Base-by-base conservation (phyloP, 35 echinoderm and acorn worm species). In the Ophiothrix spiculata region DNA sequence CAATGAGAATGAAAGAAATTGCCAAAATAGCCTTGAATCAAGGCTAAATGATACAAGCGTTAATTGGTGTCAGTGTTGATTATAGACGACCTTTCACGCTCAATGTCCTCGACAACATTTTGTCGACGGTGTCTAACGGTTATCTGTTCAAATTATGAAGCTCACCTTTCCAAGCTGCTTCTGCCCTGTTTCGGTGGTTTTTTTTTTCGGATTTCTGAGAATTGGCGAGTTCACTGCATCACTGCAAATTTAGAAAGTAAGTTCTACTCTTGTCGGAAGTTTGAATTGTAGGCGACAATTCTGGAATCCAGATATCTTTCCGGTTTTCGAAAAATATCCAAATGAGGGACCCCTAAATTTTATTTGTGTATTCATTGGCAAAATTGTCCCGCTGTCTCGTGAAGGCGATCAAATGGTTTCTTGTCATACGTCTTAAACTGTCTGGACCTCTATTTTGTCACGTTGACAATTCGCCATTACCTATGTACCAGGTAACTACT, bases 1-100 rank as follows among this genome's bases (percentile, higher is more conserved):
- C n/a, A n/a, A n/a, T n/a, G n/a, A n/a, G n/a, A n/a, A n/a, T n/a
- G n/a, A n/a, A n/a, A n/a, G n/a, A n/a, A n/a, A n/a, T n/a, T n/a
- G n/a, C n/a, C n/a, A n/a, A n/a, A n/a, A n/a, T n/a, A n/a, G n/a
- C n/a, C n/a, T n/a, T n/a, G n/a, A n/a, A n/a, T n/a, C n/a, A n/a
- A n/a, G n/a, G n/a, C n/a, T n/a, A n/a, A 74, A 32, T 40, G 82
- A 19, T 84, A 19, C 25, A 36, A 37, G 56, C 46, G 82, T n/a
- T 0, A 4, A 63, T 25, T 31, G 28, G 11, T 11, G 1, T n/a
- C 12, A 54, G 21, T 11, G 0, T 15, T 1, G 82, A 84, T 74
- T 1, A 14, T 32, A 32, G 82, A 19, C 31, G 82, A 38, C 82
- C 46, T 31, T 64, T 84, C 64, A 34, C 63, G 13, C 38, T 84